Conservation (phyloP, 2,113 vertebrate species). For the Pelmatolapia mariae region DNA sequence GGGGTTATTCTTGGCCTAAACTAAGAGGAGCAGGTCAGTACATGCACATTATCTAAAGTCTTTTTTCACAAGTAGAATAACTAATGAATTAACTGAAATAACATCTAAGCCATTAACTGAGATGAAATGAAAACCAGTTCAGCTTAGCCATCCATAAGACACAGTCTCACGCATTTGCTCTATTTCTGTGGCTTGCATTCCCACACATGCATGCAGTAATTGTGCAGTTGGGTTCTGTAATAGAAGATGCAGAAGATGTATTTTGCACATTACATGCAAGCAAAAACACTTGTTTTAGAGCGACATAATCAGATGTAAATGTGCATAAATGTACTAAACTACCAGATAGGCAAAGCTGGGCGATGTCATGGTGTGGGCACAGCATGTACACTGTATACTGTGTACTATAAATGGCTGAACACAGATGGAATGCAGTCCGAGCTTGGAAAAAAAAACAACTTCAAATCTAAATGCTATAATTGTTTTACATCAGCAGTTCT, state of each 20-base stretch:
- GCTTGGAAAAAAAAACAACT: neutral
- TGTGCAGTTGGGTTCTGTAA: neutral
- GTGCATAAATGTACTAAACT: neutral
- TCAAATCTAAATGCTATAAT: neutral
- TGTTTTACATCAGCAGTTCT: neutral
- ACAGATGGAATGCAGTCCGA: neutral
- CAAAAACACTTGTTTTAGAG: neutral
- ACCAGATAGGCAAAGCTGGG: neutral
- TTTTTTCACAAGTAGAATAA: neutral
- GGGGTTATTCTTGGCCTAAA: neutral
- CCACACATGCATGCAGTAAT: neutral
- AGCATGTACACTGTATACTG: neutral
- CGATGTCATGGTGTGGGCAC: neutral
- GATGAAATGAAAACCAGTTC: neutral
- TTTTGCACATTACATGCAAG: neutral
- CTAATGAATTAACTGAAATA: neutral
- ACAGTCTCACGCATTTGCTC: neutral
- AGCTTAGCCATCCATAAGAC: neutral
- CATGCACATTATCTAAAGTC: neutral
- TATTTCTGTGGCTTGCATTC: neutral
- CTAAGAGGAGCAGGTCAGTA: neutral
- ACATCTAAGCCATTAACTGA: neutral
- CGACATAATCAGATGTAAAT: neutral
- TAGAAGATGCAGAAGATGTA: neutral
- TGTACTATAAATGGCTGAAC: neutral